These are phyloP conservation scores for Noctua fimbriata DNA, from an alignment of 2,888 invertebrate species.

Conservation along the genomic window DNA sequence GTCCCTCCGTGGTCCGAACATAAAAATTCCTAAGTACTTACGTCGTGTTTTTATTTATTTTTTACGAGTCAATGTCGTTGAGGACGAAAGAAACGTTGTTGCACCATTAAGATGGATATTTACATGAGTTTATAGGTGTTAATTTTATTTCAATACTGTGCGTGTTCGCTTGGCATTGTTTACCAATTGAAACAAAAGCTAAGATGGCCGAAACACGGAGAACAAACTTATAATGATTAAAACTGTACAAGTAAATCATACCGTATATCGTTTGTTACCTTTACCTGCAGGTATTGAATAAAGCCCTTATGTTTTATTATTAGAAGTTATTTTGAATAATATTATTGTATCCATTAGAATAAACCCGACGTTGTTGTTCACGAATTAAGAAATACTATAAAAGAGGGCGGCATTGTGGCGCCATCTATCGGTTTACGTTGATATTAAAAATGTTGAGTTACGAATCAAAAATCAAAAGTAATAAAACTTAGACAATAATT, in stretches of 20 bases:
- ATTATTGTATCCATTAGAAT: not conserved
- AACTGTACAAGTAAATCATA: not conserved
- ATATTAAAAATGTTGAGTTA: slow-evolving; percentile 16
- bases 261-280: not conserved
- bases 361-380: not conserved
- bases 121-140: slow-evolving; percentile 33
- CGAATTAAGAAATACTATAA: not conserved
- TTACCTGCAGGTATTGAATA: not conserved
- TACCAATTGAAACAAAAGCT: not conserved
- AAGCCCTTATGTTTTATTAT: not conserved
- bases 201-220: not conserved
- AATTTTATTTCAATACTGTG: slow-evolving; percentile 20
- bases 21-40: slow-evolving; percentile 58
- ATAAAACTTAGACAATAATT: not conserved
- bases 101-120: slow-evolving; percentile 26
- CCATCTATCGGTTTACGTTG: slow-evolving; percentile 47
- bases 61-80: slow-evolving; percentile 72
- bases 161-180: not conserved
- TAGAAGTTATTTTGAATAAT: not conserved
- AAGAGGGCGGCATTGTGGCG: slow-evolving; percentile 26
- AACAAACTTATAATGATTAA: not conserved
- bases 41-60: slow-evolving; percentile 57
- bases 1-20: slow-evolving; percentile 55
- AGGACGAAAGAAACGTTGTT: slow-evolving; percentile 70
- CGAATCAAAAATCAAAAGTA: not conserved